Conservation (phyloP, 2,888 invertebrate genomes). For the Drosophila dives region DNA sequence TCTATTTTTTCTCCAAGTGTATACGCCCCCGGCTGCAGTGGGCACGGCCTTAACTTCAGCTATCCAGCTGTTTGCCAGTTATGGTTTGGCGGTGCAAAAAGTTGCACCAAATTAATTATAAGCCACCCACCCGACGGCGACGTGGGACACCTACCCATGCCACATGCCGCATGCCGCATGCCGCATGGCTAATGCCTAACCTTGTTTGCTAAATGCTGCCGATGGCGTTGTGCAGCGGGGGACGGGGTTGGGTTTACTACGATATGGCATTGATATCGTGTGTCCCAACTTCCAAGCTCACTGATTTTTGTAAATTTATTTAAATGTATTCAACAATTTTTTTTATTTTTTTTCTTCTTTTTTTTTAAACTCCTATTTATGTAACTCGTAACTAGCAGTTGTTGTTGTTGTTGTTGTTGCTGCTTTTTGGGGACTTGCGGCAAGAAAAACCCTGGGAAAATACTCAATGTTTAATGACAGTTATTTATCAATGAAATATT, state of each 20-base stretch:
- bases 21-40: constrained; percentile 30
- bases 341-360: background rate
- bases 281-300: constrained; percentile 6
- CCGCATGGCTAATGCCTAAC: constrained; percentile 32
- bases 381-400: constrained; percentile 13
- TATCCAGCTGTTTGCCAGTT: constrained; percentile 33
- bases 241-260: background rate
- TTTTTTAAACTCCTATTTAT: constrained; percentile 27
- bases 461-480: constrained; percentile 60
- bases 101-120: constrained; percentile 80
- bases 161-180: constrained; percentile 31
- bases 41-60: constrained; percentile 20
- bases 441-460: constrained; percentile 55
- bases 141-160: constrained; percentile 65
- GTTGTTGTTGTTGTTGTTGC: constrained; percentile 27
- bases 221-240: constrained; percentile 16
- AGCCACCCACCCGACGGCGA: constrained; percentile 74
- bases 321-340: constrained; percentile 37
- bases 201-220: constrained; percentile 61
- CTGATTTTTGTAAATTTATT: constrained; percentile 59
- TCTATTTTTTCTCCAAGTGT: background rate
- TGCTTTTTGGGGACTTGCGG: constrained; percentile 37
- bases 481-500: constrained; percentile 70
- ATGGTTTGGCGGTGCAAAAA: constrained; percentile 62
- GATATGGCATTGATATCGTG: constrained; percentile 50